Conservation (phyloP, 1,140 invertebrate genomes). For the Ditylenchus dipsaci region DNA sequence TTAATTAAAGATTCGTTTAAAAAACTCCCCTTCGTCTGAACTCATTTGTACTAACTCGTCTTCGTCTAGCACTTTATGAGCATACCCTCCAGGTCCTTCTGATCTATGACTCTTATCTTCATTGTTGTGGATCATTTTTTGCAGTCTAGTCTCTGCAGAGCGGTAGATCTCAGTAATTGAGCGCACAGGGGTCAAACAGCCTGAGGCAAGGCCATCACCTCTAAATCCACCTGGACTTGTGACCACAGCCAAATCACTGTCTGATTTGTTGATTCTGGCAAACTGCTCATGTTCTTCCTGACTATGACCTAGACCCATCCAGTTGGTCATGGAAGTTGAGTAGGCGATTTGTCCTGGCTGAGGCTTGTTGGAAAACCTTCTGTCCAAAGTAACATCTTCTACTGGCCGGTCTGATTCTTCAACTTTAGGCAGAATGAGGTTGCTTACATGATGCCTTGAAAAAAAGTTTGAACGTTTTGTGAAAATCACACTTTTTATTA, state of each 20-base stretch:
- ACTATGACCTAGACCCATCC: background rate
- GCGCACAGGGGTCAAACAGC: slow-evolving; percentile 32
- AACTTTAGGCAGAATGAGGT: no score
- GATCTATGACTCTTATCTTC: background rate
- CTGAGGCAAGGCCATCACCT: background rate
- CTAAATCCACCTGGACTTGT: background rate
- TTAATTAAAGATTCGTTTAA: no score
- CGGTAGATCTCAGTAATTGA: slow-evolving; percentile 48
- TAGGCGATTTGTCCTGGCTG: no score
- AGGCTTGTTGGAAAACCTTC: background rate
- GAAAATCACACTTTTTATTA: no score
- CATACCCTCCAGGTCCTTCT: background rate
- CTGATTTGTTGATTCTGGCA: background rate
- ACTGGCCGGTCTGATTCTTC: no score
- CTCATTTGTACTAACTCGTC: slow-evolving; percentile 10
- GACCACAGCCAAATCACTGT: background rate
- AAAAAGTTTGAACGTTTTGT: no score
- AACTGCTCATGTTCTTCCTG: background rate
- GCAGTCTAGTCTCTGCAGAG: slow-evolving; percentile 42
- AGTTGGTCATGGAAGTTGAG: no score
- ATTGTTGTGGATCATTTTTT: slow-evolving; percentile 33
- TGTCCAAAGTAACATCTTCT: slow-evolving; percentile 1
- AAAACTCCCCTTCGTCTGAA: slow-evolving; percentile 6
- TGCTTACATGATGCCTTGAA: no score
- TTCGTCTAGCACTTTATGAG: background rate